Base-by-base conservation (phyloP, 1,140 invertebrate genomes). In the Nymphalis io region DNA sequence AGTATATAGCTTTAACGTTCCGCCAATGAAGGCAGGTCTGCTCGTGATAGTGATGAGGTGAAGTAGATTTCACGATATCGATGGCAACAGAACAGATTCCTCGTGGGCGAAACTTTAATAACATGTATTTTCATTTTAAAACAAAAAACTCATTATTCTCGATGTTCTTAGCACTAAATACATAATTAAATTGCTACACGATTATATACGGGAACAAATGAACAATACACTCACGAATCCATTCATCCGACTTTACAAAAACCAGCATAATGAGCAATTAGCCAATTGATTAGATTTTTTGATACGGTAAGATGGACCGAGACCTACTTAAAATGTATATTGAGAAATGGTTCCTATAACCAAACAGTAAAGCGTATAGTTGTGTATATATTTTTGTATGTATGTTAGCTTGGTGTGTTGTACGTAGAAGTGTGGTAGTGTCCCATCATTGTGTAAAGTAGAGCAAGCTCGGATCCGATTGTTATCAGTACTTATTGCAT, bases 261-360 rank as follows among this genome's bases (percentile, higher is more conserved):
- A 72, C 48, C 55, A 48, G 11, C 58, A 63, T 72, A 64, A 68
- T 68, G 60, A 63, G 59, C 60, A 68, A 72, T 72, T 72, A 72
- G 65, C 60, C 65, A 72, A 68, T 61, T 53, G 60, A 70, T 70
- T 63, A 70, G 16, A 20, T 21, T 70, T 70, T 70, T 63, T 70
- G 39, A 55, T 44, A 20, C 39, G 4, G 4, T 46, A 39, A 8
- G 15, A 16, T 21, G 20, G 21, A 21, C 12, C 15, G 15, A 58
- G 55, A 58, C 64, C 57, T 48, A 67, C 23, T 60, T 48, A 27
- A n/a, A 40, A 3, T 1, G 11, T 12, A 4, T 33, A 23, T 18
- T 5, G 10, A 1, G 42, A 12, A 55, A 40, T 27, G 12, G 3
- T 18, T 16, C 11, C 13, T 64, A 55, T 40, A 1, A 1, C 20